Evolutionary conservation across 2,888 invertebrate genomes (phyloP).

Genomic region (Monoplex corrugatus): DNA sequence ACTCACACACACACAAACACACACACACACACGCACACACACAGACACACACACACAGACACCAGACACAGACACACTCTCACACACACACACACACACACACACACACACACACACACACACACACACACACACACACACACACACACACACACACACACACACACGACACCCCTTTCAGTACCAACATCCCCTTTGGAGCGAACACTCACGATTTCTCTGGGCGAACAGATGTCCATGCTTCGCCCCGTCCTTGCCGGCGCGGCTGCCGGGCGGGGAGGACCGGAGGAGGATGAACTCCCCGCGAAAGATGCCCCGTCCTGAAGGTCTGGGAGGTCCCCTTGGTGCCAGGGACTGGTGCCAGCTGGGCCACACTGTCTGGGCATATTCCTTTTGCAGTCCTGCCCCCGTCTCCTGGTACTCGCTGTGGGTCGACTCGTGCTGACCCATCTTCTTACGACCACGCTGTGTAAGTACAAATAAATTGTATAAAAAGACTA

Average conservation of each 20-base stretch:
- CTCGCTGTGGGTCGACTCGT: conserved; percentile 47
- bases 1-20: too few species aligned
- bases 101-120: too few species aligned
- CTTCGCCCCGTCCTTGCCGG: background rate
- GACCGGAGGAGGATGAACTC: conserved; percentile 59
- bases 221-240: conserved; percentile 58
- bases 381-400: background rate
- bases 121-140: too few species aligned
- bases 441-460: conserved; percentile 56
- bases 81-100: too few species aligned
- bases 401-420: conserved; percentile 34
- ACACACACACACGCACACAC: too few species aligned
- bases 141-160: too few species aligned
- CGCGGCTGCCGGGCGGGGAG: conserved; percentile 48
- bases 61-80: too few species aligned
- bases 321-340: conserved; percentile 42
- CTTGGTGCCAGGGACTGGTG: conserved; percentile 51
- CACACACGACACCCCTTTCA: background rate
- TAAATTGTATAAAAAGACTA: background rate
- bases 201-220: conserved; percentile 57
- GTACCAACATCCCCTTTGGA: background rate
- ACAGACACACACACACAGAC: too few species aligned
- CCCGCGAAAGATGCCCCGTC: conserved; percentile 57
- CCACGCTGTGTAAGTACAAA: conserved; percentile 32
- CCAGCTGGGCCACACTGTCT: conserved; percentile 54